Base-by-base conservation (phyloP, 2,113 vertebrate species). In the Peromyscus polionotus region DNA sequence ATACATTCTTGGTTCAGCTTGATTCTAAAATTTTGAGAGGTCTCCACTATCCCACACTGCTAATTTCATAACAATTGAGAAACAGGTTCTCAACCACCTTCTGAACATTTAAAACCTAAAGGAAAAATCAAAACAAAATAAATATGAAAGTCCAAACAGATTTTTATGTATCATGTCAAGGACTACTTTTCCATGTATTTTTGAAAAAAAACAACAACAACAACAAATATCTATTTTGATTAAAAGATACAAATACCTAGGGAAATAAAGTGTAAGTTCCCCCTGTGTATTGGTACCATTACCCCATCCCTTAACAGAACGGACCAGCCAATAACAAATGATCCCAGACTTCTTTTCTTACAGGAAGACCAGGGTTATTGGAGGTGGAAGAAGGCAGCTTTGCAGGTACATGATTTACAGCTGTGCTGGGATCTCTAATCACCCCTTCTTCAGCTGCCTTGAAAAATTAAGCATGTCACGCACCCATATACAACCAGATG, bases 101-200 rank as follows among this genome's bases (percentile, higher is more conserved):
- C 77, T 59, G 42, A 54, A 51, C 31, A 89, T 88, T 94, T 73
- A 95, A 97, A 93, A 75, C 13, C 3, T 95, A 51, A 3, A 88
- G 84, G 54, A 70, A 93, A 93, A 95, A 45, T 65, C 10, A 93
- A 94, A 96, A 75, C 17, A 87, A 98, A 91, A 95, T 95, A 75
- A 70, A 89, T 12, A 94, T 5, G 13, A 65, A 97, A 96, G 63
- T 33, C 51, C n/a, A 65, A 81, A 95, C 19, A 68, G 13, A 75
- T 75, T 51, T 96, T 10, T 14, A 4, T 51, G 31, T 61, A 16
- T 73, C 70, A 51, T 61, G 9, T 79, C 76, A 72, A 88, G 17
- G 68, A 59, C 24, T 70, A 5, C n/a, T 92, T 90, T 94, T 83
- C 28, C 7, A 68, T 75, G 42, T 36, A 31, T 70, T 70, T 87